Evolutionary conservation across 2,888 invertebrate species (phyloP), one percentile per base, ranked within the genome.

Genomic region (Ophion costatus): DNA sequence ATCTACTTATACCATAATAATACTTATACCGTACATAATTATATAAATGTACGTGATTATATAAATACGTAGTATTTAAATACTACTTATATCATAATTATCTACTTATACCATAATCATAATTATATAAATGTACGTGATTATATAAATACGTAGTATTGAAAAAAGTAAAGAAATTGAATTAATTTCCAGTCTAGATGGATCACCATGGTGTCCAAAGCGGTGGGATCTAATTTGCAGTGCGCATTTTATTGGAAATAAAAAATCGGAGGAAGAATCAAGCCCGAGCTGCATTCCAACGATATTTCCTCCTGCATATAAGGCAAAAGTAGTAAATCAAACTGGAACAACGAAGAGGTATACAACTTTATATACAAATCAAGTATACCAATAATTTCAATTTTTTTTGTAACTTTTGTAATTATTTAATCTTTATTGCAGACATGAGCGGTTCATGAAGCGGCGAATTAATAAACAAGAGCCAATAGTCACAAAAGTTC

Each of bases 151-250:
- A 42, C 22, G 42, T 61, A 64, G 24, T 67, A 67, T 76, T 67
- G 29, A n/a, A 66, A 76, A 75, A 75, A 51, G 64, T 63, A 24
- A 64, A 76, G 56, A 10, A 64, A 76, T 56, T 33, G 24, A 20
- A 64, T 78, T 57, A 73, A n/a, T 82, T 74, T 82, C 11, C 57
- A 82, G 79, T 75, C 29, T 73, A n/a, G 70, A 83, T 83, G 75
- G 79, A 75, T 75, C 83, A 74, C 83, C 75, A 57, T 81, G 81
- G 79, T 45, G 57, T 83, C 83, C 79, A 70, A 70, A 29, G 29
- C 29, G 29, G 29, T 29, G 29, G 29, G 29, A 29, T 29, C 29
- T 64, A 64, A 80, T 80, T n/a, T 80, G 80, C 73, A 80, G 80
- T 80, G 74, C 9, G 67, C 80, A 80, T 80, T 80, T 80, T 42